Evolutionary conservation across 2,888 invertebrate genomes (phyloP), one percentile per base, ranked within the genome.

Genomic region (Lysandra coridon): DNA sequence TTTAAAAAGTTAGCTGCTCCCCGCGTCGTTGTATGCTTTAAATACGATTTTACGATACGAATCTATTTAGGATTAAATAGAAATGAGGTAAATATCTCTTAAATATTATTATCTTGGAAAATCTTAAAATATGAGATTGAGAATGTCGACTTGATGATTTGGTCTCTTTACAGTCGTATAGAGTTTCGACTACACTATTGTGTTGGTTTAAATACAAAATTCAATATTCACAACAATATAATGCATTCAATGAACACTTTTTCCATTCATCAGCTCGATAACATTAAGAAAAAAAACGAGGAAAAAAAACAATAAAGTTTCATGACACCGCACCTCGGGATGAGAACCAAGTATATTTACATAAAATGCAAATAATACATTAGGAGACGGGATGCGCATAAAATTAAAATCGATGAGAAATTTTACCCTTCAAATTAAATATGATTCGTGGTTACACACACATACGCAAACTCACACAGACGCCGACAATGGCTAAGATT

Each of bases 331-430:
- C 88, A 89, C 88, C 90, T 89, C 91, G 89, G 88, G 90, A 83
- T 88, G 91, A 91, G 91, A 90, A 83, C 91, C 88, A 87, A 85
- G 86, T 87, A 88, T 92, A 94, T 94, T 94, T 93, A 93, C 94
- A 94, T 94, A 94, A 93, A 94, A 94, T 94, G 91, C 92, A 92
- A 93, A 94, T 94, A 93, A 91, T 88, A 88, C 90, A 89, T 86
- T 85, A 87, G 85, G 92, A 92, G 94, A 94, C 90, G 92, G 90
- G 92, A 92, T 92, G 93, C 89, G 94, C 94, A 94, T 94, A 93
- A 93, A 92, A 94, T 94, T 94, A 93, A 94, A 94, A 94, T 94
- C 94, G 93, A 94, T 94, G 92, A 91, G 92, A 91, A 90, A 89
- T 90, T 91, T 90, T 91, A 93, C 94, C 93, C 93, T 92, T 89